A percentile compares a stretch with the other conserved stretches of the same genome.
phyloP scores from a whole-genome alignment of 23 tunicate genomes.

The Ciona savignyi region DNA sequence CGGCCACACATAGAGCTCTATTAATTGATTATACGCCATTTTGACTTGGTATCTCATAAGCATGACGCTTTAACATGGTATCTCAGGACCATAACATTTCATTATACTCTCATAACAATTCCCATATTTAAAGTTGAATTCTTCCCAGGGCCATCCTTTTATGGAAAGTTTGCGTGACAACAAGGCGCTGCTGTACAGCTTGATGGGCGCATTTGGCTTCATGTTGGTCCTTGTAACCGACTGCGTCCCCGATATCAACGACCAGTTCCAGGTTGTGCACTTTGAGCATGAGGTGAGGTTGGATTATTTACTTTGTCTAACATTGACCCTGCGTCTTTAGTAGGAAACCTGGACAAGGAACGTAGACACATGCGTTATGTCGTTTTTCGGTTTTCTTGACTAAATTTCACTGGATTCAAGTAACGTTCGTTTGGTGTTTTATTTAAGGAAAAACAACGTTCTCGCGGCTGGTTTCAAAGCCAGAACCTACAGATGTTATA shows the following conservation, averaged over 20 bases:
- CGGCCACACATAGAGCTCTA: too few species aligned
- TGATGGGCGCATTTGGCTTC: constrained; percentile 40
- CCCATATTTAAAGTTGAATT: not conserved
- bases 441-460: too few species aligned
- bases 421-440: too few species aligned
- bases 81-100: not conserved
- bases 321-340: not conserved
- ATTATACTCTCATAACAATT: too few species aligned
- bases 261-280: constrained; percentile 62
- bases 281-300: constrained; percentile 53
- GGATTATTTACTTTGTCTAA: not conserved
- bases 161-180: constrained; percentile 91
- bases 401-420: too few species aligned
- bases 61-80: too few species aligned
- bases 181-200: constrained; percentile 66
- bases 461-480: too few species aligned
- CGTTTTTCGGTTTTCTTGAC: not conserved
- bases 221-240: constrained; percentile 47
- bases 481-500: not conserved
- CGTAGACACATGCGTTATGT: not conserved
- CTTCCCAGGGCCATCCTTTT: constrained; percentile 80
- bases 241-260: constrained; percentile 56
- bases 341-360: too few species aligned
- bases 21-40: too few species aligned
- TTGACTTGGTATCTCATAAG: too few species aligned